A percentile compares a stretch with the other conserved stretches of the same genome.
Conservation (phyloP, 23 tunicate genomes). For the Trididemnum clinides region DNA sequence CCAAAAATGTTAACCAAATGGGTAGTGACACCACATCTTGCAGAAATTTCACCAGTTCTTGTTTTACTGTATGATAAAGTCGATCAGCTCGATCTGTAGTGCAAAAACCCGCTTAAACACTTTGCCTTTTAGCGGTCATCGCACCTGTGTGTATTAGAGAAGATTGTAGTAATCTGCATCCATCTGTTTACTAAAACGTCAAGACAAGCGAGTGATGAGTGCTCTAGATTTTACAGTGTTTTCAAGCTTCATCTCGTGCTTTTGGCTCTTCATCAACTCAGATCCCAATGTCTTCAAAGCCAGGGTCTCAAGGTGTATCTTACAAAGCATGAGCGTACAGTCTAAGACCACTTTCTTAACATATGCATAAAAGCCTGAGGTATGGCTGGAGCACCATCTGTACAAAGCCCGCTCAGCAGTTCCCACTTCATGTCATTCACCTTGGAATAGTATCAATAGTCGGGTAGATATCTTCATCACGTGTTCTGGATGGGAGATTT, state of each 20-base stretch:
- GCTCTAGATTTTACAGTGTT: conserved; percentile 24
- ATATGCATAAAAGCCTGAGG: conserved; percentile 21
- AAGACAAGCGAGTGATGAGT: conserved; percentile 17
- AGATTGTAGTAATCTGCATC: conserved; percentile 23
- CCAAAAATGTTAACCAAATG: conserved; percentile 14
- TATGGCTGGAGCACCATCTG: conserved; percentile 35
- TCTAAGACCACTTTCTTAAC: neutral
- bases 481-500: too few species aligned
- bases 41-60: conserved; percentile 20
- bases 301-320: conserved; percentile 18
- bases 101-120: conserved; percentile 21
- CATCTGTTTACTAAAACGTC: too few species aligned
- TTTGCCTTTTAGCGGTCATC: neutral
- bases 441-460: conserved; percentile 2
- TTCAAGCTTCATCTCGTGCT: neutral
- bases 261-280: conserved; percentile 15
- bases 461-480: conserved; percentile 12
- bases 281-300: conserved; percentile 7
- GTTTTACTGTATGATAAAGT: neutral
- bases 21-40: conserved; percentile 21
- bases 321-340: conserved; percentile 32
- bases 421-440: conserved; percentile 1
- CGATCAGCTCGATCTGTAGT: neutral
- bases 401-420: conserved; percentile 22
- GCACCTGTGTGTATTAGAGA: conserved; percentile 27